Evolutionary conservation across 1,140 invertebrate genomes (phyloP), one percentile per base, ranked within the genome.

Genomic region (Caerostris extrusa): DNA sequence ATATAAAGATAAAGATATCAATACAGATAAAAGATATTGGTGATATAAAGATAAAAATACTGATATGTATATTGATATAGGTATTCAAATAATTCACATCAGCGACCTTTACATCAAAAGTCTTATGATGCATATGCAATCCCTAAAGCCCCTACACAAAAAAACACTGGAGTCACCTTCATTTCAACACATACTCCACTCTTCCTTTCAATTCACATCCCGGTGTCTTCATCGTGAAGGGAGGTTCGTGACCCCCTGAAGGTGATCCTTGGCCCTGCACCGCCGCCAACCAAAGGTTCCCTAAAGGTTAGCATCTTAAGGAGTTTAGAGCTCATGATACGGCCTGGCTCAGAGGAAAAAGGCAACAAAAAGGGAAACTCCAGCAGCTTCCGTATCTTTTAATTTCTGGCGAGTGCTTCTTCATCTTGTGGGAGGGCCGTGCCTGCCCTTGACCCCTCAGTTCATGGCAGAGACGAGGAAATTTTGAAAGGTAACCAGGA

Each of bases 261-360:
- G 10, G 69, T 77, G 14, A 77, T 77, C 69, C 50, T 10, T 19
- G 34, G 34, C 69, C 67, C 69, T 34, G n/a, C n/a, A n/a, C 34
- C 34, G 69, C 69, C 50, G 34, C 69, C 10, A 53, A 77, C 19
- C 60, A n/a, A n/a, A n/a, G n/a, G n/a, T n/a, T n/a, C n/a, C n/a
- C n/a, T 10, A 77, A 77, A 77, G 69, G 69, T 77, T 77, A 71
- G 69, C 19, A 77, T 34, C 69, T 77, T 77, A 77, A 50, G 69
- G 34, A 77, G 69, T 34, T 77, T 77, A 77, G 60, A 61, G 12
- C 69, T 77, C 69, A 77, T 34, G 50, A 34, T 77, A 34, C 34
- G 69, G 69, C 69, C 69, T 77, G 69, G 69, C 69, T 77, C 34
- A 50, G 8, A 17, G 19, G 34, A 77, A n/a, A n/a, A n/a, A 34